phyloP scores from a whole-genome alignment of 2,888 invertebrate species.

The Drosophila subsilvestris region DNA sequence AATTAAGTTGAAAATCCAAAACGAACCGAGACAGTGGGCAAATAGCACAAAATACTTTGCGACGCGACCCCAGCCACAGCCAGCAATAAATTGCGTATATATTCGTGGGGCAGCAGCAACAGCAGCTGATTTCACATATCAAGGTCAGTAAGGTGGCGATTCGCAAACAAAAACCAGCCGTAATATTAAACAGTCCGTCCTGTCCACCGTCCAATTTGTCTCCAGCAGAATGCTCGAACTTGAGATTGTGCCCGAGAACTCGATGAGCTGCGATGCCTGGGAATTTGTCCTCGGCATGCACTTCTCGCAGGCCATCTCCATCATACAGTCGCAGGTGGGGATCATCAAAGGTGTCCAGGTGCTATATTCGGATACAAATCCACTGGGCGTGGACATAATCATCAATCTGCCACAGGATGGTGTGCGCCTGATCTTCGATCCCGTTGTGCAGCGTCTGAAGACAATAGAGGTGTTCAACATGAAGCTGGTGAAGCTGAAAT shows the following conservation, averaged over 20 bases:
- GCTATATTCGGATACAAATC: constrained; percentile 98
- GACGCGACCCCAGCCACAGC: constrained; percentile 34
- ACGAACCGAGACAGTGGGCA: constrained; percentile 52
- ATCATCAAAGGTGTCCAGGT: constrained; percentile 98
- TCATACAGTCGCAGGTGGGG: constrained; percentile 97
- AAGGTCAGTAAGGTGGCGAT: constrained; percentile 74
- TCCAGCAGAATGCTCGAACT: constrained; percentile 92
- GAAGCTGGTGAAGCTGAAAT: constrained; percentile 98
- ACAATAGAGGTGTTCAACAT: constrained; percentile 99
- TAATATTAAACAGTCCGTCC: constrained; percentile 21
- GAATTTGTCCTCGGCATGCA: constrained; percentile 98
- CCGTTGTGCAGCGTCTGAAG: constrained; percentile 96
- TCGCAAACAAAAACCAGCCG: constrained; percentile 26
- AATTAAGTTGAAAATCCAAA: constrained; percentile 60
- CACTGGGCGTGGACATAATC: constrained; percentile 96
- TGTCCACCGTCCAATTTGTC: not conserved
- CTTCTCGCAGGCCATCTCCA: constrained; percentile 98
- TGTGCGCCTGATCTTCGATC: constrained; percentile 97
- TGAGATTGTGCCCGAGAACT: constrained; percentile 97
- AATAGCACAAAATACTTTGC: constrained; percentile 42
- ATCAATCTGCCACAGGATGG: constrained; percentile 98
- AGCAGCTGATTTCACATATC: constrained; percentile 78
- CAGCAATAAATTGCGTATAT: constrained; percentile 72
- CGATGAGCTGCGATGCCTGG: constrained; percentile 98
- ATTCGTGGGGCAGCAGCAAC: constrained; percentile 58